phyloP scores from a whole-genome alignment of 2,797 vertebrate genomes.

The Taenioides sp. region DNA sequence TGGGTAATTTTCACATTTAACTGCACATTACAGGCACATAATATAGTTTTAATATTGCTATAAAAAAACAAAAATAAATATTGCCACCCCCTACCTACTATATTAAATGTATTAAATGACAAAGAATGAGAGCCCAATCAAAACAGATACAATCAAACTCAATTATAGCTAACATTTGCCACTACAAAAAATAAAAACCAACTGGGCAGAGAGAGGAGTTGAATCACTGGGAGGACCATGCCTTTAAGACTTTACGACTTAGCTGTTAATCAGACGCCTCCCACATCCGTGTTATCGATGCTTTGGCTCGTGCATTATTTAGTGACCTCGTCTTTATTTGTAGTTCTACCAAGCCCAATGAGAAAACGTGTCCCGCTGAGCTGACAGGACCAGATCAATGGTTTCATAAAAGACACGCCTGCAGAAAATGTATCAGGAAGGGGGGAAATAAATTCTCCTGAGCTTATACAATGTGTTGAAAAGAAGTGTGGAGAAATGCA shows the following conservation, averaged over 20 bases:
- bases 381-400: slow-evolving; percentile 67
- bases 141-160: not conserved
- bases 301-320: slow-evolving; percentile 71
- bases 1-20: too few relatives aligned
- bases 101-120: too few relatives aligned
- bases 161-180: not conserved
- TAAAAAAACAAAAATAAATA: too few relatives aligned
- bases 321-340: slow-evolving; percentile 61
- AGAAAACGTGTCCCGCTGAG: slow-evolving; percentile 49
- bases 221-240: slow-evolving; percentile 19
- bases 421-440: slow-evolving; percentile 51
- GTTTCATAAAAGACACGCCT: slow-evolving; percentile 53
- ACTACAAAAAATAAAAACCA: not conserved
- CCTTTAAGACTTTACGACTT: slow-evolving; percentile 53
- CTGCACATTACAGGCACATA: too few relatives aligned
- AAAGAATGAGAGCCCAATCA: too few relatives aligned
- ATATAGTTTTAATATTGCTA: too few relatives aligned
- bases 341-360: slow-evolving; percentile 60
- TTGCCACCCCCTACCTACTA: too few relatives aligned
- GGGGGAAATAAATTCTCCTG: slow-evolving; percentile 53
- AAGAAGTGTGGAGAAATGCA: slow-evolving; percentile 21
- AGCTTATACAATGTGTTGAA: slow-evolving; percentile 26
- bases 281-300: slow-evolving; percentile 60
- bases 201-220: not conserved
- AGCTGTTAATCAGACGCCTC: slow-evolving; percentile 64